A percentile compares a stretch with the other conserved stretches of the same genome.
phyloP scores from a whole-genome alignment of 2,888 invertebrate species.

The Nomada fabriciana region DNA sequence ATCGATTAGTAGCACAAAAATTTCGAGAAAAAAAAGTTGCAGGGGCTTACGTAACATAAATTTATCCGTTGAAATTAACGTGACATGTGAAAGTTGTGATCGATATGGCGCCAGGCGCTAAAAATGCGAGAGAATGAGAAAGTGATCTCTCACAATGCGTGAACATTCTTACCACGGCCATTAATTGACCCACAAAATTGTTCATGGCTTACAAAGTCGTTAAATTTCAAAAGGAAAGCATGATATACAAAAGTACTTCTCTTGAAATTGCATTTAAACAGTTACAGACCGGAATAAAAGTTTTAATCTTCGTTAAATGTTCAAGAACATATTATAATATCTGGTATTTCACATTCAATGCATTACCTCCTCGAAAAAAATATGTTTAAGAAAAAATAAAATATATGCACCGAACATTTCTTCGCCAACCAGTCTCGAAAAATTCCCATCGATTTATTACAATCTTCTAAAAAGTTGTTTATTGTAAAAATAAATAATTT shows the following conservation, averaged over 20 bases:
- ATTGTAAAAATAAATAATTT: too few relatives aligned
- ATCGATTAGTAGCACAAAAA: not conserved
- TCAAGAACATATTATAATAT: not conserved
- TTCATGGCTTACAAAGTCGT: not conserved
- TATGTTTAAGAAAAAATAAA: too few relatives aligned
- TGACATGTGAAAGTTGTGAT: constrained; percentile 79
- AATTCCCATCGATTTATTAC: too few relatives aligned
- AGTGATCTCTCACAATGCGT: constrained; percentile 71
- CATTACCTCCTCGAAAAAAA: too few relatives aligned
- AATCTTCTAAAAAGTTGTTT: too few relatives aligned
- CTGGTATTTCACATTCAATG: not conserved
- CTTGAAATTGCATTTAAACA: not conserved
- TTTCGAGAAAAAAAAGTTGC: not conserved
- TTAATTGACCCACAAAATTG: constrained; percentile 28
- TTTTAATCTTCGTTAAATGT: not conserved
- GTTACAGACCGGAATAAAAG: not conserved
- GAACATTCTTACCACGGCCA: constrained; percentile 38
- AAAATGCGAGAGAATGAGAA: constrained; percentile 73
- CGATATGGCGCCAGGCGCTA: constrained; percentile 61
- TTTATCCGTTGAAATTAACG: constrained; percentile 78
- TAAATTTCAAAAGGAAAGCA: not conserved
- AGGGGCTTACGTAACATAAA: constrained; percentile 50
- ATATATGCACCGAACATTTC: too few relatives aligned
- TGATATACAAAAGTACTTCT: not conserved
- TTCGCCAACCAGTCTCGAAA: too few relatives aligned